These are phyloP conservation scores for Myxocyprinus asiaticus DNA, from an alignment of 2,113 vertebrate species.

Conservation along the genomic window DNA sequence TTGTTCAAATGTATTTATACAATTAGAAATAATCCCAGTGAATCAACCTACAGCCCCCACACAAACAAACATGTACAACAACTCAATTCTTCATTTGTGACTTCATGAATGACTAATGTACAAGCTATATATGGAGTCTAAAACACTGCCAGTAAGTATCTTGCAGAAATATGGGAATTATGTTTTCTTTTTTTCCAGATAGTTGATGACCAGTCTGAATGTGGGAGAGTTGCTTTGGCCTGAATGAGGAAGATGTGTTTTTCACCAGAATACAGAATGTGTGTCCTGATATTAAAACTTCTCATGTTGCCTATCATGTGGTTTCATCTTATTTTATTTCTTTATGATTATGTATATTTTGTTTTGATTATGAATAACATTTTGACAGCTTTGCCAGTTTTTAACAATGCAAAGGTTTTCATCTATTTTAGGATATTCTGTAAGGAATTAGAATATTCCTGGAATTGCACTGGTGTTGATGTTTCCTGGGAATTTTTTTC, in stretches of 20 bases:
- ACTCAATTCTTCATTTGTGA: neutral
- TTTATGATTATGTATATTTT: conserved; percentile 4
- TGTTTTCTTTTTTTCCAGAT: neutral
- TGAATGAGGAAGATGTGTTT: neutral
- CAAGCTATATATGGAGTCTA: too few species aligned
- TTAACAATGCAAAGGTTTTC: neutral
- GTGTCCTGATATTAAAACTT: too few species aligned
- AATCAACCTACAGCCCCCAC: neutral
- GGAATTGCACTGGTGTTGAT: neutral
- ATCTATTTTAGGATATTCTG: neutral
- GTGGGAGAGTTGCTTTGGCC: neutral
- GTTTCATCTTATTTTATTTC: neutral
- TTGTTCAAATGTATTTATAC: neutral
- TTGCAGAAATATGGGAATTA: neutral
- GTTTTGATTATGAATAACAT: neutral
- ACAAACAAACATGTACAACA: neutral
- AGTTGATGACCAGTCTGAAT: conserved; percentile 17
- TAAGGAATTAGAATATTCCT: neutral
- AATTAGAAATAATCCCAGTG: neutral
- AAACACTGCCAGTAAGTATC: too few species aligned
- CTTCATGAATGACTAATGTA: neutral
- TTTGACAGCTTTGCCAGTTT: neutral
- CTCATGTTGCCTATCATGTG: neutral
- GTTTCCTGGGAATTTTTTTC: neutral
- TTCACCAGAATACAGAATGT: neutral